A percentile compares a stretch with the other conserved stretches of the same genome.
These are phyloP conservation scores for Nephila pilipes DNA, from an alignment of 1,140 invertebrate species.

Conservation along the genomic window DNA sequence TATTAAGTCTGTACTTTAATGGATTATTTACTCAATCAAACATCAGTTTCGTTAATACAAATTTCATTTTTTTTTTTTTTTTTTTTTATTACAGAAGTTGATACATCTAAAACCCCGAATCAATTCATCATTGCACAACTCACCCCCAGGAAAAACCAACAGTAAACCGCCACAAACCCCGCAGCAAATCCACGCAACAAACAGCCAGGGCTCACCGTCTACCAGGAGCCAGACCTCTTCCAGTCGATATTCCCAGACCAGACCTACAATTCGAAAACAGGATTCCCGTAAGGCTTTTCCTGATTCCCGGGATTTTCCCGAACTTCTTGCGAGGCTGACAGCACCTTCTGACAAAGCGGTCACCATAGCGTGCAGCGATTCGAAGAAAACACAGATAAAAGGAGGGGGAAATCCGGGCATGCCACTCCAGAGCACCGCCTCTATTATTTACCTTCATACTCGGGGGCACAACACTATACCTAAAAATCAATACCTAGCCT, in stretches of 20 bases:
- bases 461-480: conserved; percentile 3
- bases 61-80: too few relatives aligned
- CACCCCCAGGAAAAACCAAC: background rate
- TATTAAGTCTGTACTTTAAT: too few relatives aligned
- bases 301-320: conserved; percentile 6
- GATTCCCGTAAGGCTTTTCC: conserved; percentile 1
- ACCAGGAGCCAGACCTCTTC: background rate
- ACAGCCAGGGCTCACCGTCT: background rate
- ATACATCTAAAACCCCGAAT: too few relatives aligned
- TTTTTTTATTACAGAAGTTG: too few relatives aligned
- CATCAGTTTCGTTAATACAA: too few relatives aligned
- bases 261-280: background rate
- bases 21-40: too few relatives aligned
- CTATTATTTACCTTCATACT: conserved; percentile 37
- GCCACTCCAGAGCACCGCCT: conserved; percentile 23
- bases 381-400: conserved; percentile 34
- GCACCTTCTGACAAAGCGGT: conserved; percentile 28
- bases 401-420: conserved; percentile 27
- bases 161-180: background rate
- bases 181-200: background rate
- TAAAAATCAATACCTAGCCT: conserved; percentile 7
- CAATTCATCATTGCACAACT: background rate
- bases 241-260: conserved; percentile 22
- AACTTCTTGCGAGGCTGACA: background rate
- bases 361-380: conserved; percentile 23